phyloP scores from a whole-genome alignment of 1,140 invertebrate genomes.

The Lasioglossum albipes region DNA sequence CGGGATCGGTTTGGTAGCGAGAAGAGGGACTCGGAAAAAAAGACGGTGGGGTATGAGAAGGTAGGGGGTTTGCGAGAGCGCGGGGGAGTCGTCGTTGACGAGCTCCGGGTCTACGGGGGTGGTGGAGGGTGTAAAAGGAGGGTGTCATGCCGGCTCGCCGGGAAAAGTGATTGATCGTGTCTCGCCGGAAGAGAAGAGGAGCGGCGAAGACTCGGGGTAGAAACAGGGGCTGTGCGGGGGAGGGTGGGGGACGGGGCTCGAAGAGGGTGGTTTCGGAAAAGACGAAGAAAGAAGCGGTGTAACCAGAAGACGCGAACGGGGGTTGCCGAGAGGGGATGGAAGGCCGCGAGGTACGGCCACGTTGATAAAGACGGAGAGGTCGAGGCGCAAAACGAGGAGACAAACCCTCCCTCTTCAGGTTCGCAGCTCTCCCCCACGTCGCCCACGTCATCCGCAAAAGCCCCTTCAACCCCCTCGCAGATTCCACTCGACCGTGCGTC shows the following conservation, averaged over 20 bases:
- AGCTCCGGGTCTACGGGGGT: conserved; percentile 68
- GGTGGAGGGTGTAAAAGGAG: conserved; percentile 74
- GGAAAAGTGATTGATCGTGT: conserved; percentile 80
- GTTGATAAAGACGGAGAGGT: conserved; percentile 75
- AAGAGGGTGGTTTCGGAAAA: conserved; percentile 34
- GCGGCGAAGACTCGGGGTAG: conserved; percentile 40
- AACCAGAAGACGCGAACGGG: too few relatives aligned
- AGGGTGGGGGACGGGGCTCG: conserved; percentile 56
- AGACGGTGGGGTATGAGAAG: conserved; percentile 32
- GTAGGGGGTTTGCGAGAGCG: not conserved
- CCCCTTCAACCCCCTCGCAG: conserved; percentile 50
- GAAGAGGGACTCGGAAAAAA: conserved; percentile 45
- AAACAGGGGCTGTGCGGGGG: conserved; percentile 48
- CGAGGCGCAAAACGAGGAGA: conserved; percentile 72
- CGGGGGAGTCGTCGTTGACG: conserved; percentile 61
- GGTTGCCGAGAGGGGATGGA: conserved; percentile 31
- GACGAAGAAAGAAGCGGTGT: conserved; percentile 9
- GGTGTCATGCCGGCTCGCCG: conserved; percentile 75
- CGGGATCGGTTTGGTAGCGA: conserved; percentile 40
- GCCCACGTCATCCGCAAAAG: conserved; percentile 66
- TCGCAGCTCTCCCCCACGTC: conserved; percentile 6
- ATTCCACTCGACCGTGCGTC: conserved; percentile 69
- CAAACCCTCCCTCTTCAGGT: conserved; percentile 57
- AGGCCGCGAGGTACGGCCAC: conserved; percentile 57
- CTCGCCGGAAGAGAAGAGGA: conserved; percentile 77